Evolutionary conservation across 2,888 invertebrate species (phyloP).

Genomic region (Vanessa cardui): DNA sequence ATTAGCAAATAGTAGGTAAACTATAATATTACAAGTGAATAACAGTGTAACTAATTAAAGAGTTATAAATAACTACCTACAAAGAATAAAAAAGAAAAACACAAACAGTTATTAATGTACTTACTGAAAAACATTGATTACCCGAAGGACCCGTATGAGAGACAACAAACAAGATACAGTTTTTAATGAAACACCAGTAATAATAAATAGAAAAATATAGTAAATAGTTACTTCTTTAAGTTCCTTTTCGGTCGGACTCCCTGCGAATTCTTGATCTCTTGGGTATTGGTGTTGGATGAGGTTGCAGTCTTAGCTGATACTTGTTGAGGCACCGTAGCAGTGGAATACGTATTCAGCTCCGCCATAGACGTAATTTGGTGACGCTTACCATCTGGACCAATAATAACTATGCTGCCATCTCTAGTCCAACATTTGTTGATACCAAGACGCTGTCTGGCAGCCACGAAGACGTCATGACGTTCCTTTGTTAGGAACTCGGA

Average conservation of each 20-base stretch:
- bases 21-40: constrained; percentile 9
- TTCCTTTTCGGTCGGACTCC: not conserved
- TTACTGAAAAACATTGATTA: constrained; percentile 5
- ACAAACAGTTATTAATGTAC: constrained; percentile 6
- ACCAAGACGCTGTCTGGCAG: constrained; percentile 11
- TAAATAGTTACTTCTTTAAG: constrained; percentile 6
- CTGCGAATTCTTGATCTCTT: constrained; percentile 4
- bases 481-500: constrained; percentile 7
- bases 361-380: constrained; percentile 10
- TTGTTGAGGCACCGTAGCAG: constrained; percentile 8
- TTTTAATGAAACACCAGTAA: not conserved
- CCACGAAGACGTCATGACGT: constrained; percentile 11
- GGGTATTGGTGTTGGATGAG: constrained; percentile 10
- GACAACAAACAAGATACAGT: constrained; percentile 9
- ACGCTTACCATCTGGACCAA: constrained; percentile 6
- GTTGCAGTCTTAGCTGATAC: constrained; percentile 1
- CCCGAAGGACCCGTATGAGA: constrained; percentile 6
- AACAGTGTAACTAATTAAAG: constrained; percentile 7
- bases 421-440: constrained; percentile 12
- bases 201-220: too few species aligned
- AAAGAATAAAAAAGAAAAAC: not conserved
- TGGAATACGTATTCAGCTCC: constrained; percentile 9
- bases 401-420: constrained; percentile 8
- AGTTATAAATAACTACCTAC: constrained; percentile 2
- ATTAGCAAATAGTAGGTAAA: not conserved